phyloP scores from a whole-genome alignment of 1,140 invertebrate genomes.

The Drosophila mauritiana region DNA sequence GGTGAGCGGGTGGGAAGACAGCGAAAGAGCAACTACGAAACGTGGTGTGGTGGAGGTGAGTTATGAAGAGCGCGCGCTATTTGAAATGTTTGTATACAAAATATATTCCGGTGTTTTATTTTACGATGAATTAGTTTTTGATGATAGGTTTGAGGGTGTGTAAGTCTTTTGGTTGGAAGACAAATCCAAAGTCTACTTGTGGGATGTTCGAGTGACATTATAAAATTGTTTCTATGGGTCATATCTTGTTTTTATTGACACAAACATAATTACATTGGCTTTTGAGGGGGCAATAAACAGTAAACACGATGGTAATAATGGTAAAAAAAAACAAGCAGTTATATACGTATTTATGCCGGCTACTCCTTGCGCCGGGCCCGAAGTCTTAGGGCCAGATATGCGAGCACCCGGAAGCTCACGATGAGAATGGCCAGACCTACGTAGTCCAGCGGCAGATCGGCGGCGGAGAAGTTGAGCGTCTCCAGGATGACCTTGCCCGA shows the following conservation, averaged over 20 bases:
- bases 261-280: slow-evolving; percentile 23
- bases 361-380: slow-evolving; percentile 86
- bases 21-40: not conserved
- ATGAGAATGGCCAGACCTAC: slow-evolving; percentile 89
- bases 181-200: too few relatives aligned
- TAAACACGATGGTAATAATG: slow-evolving; percentile 40
- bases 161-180: not conserved
- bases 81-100: slow-evolving; percentile 5
- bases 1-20: not conserved
- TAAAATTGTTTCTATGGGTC: not conserved
- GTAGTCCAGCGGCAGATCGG: slow-evolving; percentile 91
- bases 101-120: not conserved
- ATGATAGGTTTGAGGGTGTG: not conserved
- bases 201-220: too few relatives aligned
- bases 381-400: slow-evolving; percentile 90
- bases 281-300: slow-evolving; percentile 32
- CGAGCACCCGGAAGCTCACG: slow-evolving; percentile 90
- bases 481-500: slow-evolving; percentile 92
- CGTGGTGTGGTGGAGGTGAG: slow-evolving; percentile 3
- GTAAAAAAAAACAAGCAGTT: slow-evolving; percentile 19
- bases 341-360: not conserved
- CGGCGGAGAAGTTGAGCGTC: slow-evolving; percentile 91
- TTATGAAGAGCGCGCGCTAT: slow-evolving; percentile 11
- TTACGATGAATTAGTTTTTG: not conserved
- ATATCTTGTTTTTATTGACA: slow-evolving; percentile 18